Conservation (phyloP, 2,797 vertebrate species). For the Neosilurus mollespiculum region DNA sequence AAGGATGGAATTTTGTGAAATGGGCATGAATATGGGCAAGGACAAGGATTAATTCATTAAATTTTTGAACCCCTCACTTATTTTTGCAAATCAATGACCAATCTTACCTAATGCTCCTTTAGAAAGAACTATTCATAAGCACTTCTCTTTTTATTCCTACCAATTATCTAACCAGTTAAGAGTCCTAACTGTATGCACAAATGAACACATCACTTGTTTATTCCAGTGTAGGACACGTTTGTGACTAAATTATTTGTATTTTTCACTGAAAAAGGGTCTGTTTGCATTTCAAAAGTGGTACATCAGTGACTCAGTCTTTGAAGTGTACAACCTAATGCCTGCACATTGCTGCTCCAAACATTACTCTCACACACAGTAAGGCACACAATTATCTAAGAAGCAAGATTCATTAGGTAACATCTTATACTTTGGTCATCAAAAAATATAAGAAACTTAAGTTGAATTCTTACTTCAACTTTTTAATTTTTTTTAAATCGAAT, state of each 20-base stretch:
- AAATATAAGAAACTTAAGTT: not conserved
- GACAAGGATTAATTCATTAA: not conserved
- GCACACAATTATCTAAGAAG: not conserved
- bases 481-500: too few relatives aligned
- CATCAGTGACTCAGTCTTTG: slow-evolving; percentile 23
- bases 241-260: slow-evolving; percentile 45
- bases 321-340: slow-evolving; percentile 29
- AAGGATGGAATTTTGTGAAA: not conserved
- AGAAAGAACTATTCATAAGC: not conserved
- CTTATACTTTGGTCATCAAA: not conserved
- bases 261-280: slow-evolving; percentile 34
- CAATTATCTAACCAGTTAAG: not conserved
- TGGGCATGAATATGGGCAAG: not conserved
- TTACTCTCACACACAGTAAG: slow-evolving; percentile 13
- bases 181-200: slow-evolving; percentile 21
- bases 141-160: not conserved
- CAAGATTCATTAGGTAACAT: slow-evolving; percentile 4
- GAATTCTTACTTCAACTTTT: not conserved
- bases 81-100: not conserved
- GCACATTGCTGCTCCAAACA: slow-evolving; percentile 16
- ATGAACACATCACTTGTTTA: slow-evolving; percentile 30
- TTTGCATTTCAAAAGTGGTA: slow-evolving; percentile 51
- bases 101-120: not conserved
- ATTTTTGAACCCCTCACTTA: not conserved
- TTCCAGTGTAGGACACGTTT: not conserved